Percentiles rank a stretch among this genome's conserved stretches.
phyloP scores from a whole-genome alignment of 2,888 invertebrate genomes.

The Embidobia sp. region DNA sequence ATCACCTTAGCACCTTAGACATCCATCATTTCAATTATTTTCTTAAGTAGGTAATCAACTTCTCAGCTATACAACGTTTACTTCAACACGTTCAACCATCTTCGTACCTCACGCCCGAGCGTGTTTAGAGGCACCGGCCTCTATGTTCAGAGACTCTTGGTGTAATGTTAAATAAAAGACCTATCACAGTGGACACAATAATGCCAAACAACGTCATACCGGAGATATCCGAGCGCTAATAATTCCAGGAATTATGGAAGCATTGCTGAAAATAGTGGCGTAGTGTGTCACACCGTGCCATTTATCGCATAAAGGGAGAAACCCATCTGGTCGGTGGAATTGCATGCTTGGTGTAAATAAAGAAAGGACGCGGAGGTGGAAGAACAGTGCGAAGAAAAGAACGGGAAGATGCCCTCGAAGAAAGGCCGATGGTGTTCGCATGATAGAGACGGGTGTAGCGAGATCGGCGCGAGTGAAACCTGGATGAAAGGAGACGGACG shows the following conservation, averaged over 20 bases:
- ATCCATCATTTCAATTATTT: not conserved
- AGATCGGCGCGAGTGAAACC: conserved; percentile 3
- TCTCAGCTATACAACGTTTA: not conserved
- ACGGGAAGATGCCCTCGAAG: conserved; percentile 32
- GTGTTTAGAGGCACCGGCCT: no score
- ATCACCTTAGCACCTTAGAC: not conserved
- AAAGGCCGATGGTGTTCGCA: conserved; percentile 41
- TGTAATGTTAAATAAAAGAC: no score
- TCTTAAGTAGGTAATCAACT: not conserved
- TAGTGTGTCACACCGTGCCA: no score
- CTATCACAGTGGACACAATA: no score
- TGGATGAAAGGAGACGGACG: conserved; percentile 34
- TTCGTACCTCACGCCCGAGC: no score
- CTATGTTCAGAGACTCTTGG: no score
- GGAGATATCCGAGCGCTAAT: no score
- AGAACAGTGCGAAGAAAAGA: conserved; percentile 45
- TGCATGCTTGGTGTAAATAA: conserved; percentile 55
- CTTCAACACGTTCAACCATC: no score
- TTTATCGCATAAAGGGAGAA: conserved; percentile 9
- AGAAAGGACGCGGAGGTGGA: conserved; percentile 52
- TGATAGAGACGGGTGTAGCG: conserved; percentile 45
- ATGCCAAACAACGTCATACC: no score
- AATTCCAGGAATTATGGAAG: conserved; percentile 34
- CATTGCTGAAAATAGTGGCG: conserved; percentile 37
- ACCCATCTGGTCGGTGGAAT: conserved; percentile 28